Base-by-base conservation (phyloP, 2,888 invertebrate genomes). In the Alviniconcha strummeri region DNA sequence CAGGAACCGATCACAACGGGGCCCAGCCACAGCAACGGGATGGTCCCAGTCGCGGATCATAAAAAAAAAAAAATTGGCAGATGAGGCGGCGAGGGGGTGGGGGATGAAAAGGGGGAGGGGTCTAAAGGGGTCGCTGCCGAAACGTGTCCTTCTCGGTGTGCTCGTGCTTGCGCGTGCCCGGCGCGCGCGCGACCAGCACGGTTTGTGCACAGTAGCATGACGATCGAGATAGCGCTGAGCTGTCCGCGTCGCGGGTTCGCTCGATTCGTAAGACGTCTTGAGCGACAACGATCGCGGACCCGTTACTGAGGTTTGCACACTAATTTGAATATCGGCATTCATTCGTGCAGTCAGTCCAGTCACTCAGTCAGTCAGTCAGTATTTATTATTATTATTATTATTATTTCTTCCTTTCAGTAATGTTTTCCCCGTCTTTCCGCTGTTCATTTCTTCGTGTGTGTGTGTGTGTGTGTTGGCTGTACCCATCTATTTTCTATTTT, bases 141-240 rank as follows among this genome's bases (percentile, higher is more conserved):
- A 77, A 77, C 77, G 77, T 77, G 77, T 56, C 77, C 77, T n/a
- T 55, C 56, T 77, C 56, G 77, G 17, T 57, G 77, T 77, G n/a
- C 19, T 56, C 77, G 52, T 54, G n/a, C n/a, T 5, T 11, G 56
- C 19, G 77, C 55, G 56, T 56, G 55, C 56, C 57, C 56, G 56
- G 77, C 77, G 77, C 77, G 77, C 77, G 57, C 13, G 60, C 55
- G 77, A 56, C 55, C 15, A 56, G 15, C 77, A 77, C 57, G 77
- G 19, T 17, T 19, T 19, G 55, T 54, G 57, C 77, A 56, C 77
- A 56, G 77, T 77, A 77, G 77, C 77, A 77, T 76, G 76, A 76
- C 76, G 36, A 36, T 52, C 17, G 60, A 60, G 60, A 60, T 60
- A 60, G 60, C 60, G 4, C 57, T 56, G 77, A 15, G 56, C 19